Base-by-base conservation (phyloP, 1,140 invertebrate species). In the Drosophila truncata region DNA sequence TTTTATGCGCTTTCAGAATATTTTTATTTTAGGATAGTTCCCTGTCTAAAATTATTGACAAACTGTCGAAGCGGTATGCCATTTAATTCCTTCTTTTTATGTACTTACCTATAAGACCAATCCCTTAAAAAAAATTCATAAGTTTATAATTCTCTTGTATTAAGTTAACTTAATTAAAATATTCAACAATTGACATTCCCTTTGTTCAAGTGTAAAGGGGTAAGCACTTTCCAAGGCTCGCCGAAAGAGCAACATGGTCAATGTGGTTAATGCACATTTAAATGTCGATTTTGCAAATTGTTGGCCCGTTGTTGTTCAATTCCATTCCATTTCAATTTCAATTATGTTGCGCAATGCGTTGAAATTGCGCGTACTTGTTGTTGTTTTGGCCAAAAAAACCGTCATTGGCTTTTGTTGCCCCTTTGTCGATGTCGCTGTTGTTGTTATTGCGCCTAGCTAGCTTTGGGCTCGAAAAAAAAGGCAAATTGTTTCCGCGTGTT, bases 261-360 rank as follows among this genome's bases (percentile, higher is more conserved):
- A 58, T 59, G 74, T 41, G 35, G 66, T 78, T 90, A 84, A 84
- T 80, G 84, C 75, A 69, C 66, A 90, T 81, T 84, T 90, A 90
- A 88, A 90, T 88, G 84, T 78, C 85, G 73, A 88, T 81, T 90
- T 84, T 80, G 84, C 84, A 88, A 88, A 88, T 88, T 88, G 84
- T 81, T 84, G 78, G 47, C 58, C 58, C 49, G 72, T 81, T 83
- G 65, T 72, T 83, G 70, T 71, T 81, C 71, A 65, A 76, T 76
- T 83, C 76, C 72, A 80, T 61, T 66, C 31, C 63, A 33, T 49
- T 71, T 72, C 50, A 20, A 72, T 87, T 86, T 87, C 84, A 87
- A 87, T 87, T 87, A 81, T 71, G 76, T 84, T 87, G 85, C 85
- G 85, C 85, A 88, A 88, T 88, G 85, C 84, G 84, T 87, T 67